phyloP scores from a whole-genome alignment of 2,888 invertebrate genomes.

The Leptinotarsa tumamoca region DNA sequence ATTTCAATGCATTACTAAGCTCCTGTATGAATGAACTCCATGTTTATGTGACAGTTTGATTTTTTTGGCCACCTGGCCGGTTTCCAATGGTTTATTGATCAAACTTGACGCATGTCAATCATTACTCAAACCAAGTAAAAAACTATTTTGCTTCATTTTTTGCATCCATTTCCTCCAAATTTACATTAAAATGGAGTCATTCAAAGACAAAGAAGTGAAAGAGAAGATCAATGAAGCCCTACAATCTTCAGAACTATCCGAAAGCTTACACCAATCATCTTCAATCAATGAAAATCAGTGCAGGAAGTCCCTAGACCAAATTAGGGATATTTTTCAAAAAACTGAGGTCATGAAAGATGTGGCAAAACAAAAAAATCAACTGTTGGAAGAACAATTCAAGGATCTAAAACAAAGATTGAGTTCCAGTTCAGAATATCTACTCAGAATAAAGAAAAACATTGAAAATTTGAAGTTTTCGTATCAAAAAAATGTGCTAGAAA shows the following conservation, averaged over 20 bases:
- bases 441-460: slow-evolving; percentile 60
- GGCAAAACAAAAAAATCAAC: slow-evolving; percentile 55
- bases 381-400: slow-evolving; percentile 58
- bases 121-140: neutral
- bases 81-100: slow-evolving; percentile 41
- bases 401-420: slow-evolving; percentile 55
- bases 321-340: slow-evolving; percentile 55
- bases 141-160: slow-evolving; percentile 27
- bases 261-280: slow-evolving; percentile 19
- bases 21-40: neutral
- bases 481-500: slow-evolving; percentile 55
- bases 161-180: slow-evolving; percentile 27
- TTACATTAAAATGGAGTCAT: slow-evolving; percentile 46
- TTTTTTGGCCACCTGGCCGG: neutral
- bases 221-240: slow-evolving; percentile 45
- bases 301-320: slow-evolving; percentile 45
- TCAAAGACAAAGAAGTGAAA: slow-evolving; percentile 46
- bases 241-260: slow-evolving; percentile 36
- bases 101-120: slow-evolving; percentile 39
- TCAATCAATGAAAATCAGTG: slow-evolving; percentile 40
- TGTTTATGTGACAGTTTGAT: neutral
- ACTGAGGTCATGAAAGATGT: slow-evolving; percentile 58
- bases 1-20: too few species aligned
- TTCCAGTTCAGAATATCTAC: slow-evolving; percentile 57
- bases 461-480: slow-evolving; percentile 62